A percentile compares a stretch with the other conserved stretches of the same genome.
Evolutionary conservation across 2,113 vertebrate species (phyloP).

Genomic region (Collichthys lucidus): DNA sequence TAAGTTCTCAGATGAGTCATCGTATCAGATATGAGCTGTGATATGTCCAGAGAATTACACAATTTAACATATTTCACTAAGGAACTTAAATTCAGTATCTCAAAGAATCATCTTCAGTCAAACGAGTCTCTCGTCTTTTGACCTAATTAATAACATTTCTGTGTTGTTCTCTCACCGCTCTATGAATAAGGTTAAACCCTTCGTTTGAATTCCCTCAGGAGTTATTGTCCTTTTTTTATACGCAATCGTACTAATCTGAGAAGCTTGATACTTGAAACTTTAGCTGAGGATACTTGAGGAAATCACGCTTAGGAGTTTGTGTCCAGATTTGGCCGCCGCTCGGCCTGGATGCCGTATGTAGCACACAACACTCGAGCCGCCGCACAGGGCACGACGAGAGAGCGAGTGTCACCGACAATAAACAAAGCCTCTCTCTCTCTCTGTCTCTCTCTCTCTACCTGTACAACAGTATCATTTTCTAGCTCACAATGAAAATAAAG

Average conservation of each 20-base stretch:
- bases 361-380: not conserved
- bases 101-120: not conserved
- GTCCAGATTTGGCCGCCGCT: conserved; percentile 1
- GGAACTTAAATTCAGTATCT: not conserved
- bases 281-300: not conserved
- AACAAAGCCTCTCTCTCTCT: conserved; percentile 4
- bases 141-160: not conserved
- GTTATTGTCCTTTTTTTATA: too few relatives aligned
- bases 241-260: not conserved
- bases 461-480: too few relatives aligned
- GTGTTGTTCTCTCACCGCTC: not conserved
- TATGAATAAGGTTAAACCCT: not conserved
- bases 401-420: conserved; percentile 19
- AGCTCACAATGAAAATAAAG: too few relatives aligned
- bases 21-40: not conserved
- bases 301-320: conserved; percentile 10
- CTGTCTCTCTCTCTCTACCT: not conserved
- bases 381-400: not conserved
- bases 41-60: not conserved
- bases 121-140: not conserved
- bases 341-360: not conserved
- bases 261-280: not conserved
- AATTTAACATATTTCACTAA: not conserved
- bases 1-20: not conserved
- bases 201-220: not conserved